Evolutionary conservation across 2,888 invertebrate species (phyloP).

Genomic region (Adineta ricciae): DNA sequence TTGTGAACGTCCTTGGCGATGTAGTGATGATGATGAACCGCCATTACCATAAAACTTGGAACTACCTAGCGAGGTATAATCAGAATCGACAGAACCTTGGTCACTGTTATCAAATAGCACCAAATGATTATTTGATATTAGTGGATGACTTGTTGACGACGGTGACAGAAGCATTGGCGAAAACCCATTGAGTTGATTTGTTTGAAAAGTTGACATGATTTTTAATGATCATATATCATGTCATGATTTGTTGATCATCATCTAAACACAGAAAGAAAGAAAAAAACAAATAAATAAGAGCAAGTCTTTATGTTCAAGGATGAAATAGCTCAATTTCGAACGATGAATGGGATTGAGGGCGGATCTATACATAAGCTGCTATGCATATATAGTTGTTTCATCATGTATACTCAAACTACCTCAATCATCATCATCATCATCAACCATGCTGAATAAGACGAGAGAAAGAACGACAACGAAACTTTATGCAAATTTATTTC

Average conservation of each 20-base stretch:
- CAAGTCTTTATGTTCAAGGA: background rate
- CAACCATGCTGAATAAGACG: background rate
- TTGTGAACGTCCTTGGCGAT: constrained; percentile 21
- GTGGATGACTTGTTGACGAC: background rate
- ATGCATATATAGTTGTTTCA: background rate
- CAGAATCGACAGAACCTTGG: constrained; percentile 3
- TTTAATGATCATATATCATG: background rate
- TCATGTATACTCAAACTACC: background rate
- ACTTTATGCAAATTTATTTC: constrained; percentile 9
- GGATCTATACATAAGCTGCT: background rate
- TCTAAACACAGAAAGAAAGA: background rate
- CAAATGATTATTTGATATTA: background rate
- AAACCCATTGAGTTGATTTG: background rate
- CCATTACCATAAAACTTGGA: constrained; percentile 13
- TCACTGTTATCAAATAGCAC: background rate
- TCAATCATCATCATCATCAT: background rate
- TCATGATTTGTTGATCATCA: background rate
- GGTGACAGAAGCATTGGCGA: background rate
- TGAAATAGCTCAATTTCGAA: background rate
- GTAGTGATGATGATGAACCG: background rate
- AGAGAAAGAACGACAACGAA: background rate
- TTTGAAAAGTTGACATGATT: background rate
- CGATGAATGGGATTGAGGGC: background rate
- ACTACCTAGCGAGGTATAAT: constrained; percentile 13
- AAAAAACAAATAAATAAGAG: background rate